Evolutionary conservation across 2,797 vertebrate genomes (phyloP).

Genomic region (Allobates femoralis): DNA sequence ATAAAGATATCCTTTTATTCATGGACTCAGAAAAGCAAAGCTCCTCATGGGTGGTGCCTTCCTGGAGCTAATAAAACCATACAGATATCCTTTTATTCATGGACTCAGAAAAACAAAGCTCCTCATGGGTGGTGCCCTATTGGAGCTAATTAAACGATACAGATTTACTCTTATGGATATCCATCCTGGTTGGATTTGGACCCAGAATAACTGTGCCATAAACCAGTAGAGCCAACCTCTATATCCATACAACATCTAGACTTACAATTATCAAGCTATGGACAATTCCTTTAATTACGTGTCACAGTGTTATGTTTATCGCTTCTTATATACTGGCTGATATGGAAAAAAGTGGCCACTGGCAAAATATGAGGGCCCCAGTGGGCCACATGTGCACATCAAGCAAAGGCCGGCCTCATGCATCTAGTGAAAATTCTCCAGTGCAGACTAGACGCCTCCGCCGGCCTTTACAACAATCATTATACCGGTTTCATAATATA

Average conservation of each 20-base stretch:
- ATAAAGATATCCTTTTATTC: no score
- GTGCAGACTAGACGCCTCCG: slow-evolving; percentile 32
- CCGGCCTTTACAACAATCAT: not conserved
- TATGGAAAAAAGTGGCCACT: not conserved
- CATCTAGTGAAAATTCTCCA: slow-evolving; percentile 27
- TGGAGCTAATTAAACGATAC: not conserved
- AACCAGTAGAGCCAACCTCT: not conserved
- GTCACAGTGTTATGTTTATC: not conserved
- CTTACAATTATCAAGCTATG: not conserved
- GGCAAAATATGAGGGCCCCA: not conserved
- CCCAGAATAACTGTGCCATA: no score
- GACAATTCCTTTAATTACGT: slow-evolving; percentile 4
- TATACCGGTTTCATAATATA: not conserved
- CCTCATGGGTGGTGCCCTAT: not conserved
- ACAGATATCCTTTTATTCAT: no score
- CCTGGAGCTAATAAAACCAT: no score
- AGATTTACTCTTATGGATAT: not conserved
- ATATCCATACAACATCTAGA: not conserved
- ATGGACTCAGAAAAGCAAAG: no score
- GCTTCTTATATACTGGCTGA: not conserved
- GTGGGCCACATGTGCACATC: not conserved
- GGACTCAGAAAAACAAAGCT: no score
- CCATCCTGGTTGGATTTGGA: not conserved
- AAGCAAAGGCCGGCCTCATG: slow-evolving; percentile 20
- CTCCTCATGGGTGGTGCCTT: no score